phyloP scores from a whole-genome alignment of 2,888 invertebrate species.

The Eristalis arbustorum region DNA sequence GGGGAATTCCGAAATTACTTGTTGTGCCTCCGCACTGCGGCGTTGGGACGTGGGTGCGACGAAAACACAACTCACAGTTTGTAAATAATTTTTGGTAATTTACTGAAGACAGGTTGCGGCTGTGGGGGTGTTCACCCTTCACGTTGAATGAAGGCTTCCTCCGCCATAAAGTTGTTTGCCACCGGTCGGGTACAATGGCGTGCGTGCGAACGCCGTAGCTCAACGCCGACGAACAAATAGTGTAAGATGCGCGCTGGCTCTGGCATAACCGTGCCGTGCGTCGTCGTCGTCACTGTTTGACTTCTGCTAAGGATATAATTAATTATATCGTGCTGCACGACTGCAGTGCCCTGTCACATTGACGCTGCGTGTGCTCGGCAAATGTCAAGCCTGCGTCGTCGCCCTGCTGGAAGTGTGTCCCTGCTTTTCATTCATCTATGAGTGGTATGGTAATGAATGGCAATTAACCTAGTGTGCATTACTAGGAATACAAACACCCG shows the following conservation, averaged over 20 bases:
- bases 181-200: background rate
- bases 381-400: constrained; percentile 7
- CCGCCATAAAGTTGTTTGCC: constrained; percentile 1
- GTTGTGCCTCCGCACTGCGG: background rate
- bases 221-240: background rate
- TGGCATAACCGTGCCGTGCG: constrained; percentile 4
- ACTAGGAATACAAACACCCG: background rate
- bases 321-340: constrained; percentile 52
- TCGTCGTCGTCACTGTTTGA: constrained; percentile 38
- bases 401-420: constrained; percentile 8
- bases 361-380: background rate
- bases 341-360: constrained; percentile 1
- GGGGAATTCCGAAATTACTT: constrained; percentile 18
- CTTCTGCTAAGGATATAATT: constrained; percentile 46
- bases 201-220: background rate
- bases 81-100: constrained; percentile 39
- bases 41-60: background rate
- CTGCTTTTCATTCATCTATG: background rate
- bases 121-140: background rate
- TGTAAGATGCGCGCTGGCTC: background rate
- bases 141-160: background rate
- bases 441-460: constrained; percentile 17
- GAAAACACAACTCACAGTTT: constrained; percentile 2
- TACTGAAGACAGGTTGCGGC: background rate
- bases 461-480: constrained; percentile 25